Percentiles rank a stretch among this genome's conserved stretches.
These are phyloP conservation scores for Sebastes dallii DNA, from an alignment of 2,797 vertebrate genomes.

Conservation along the genomic window DNA sequence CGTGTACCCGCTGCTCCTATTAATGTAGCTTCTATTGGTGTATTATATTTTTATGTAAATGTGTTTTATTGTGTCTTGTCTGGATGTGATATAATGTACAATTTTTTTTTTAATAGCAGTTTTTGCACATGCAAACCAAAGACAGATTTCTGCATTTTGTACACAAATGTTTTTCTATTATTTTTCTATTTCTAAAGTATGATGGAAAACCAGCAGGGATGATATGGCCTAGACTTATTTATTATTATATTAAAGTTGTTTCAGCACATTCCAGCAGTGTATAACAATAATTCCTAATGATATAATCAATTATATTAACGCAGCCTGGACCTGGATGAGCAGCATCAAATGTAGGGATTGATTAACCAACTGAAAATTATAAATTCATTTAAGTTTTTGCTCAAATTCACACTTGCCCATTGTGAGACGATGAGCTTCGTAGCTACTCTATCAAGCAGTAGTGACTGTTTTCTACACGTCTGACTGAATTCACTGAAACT, in stretches of 20 bases:
- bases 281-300: not conserved
- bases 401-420: not conserved
- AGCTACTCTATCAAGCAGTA: not conserved
- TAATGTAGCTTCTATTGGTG: too few species aligned
- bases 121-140: too few species aligned
- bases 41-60: too few species aligned
- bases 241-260: not conserved
- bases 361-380: not conserved
- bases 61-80: too few species aligned
- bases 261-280: not conserved
- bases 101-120: too few species aligned
- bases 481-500: not conserved
- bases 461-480: not conserved
- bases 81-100: not conserved
- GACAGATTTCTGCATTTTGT: too few species aligned
- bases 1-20: too few species aligned
- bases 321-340: not conserved
- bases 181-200: too few species aligned
- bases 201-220: not conserved
- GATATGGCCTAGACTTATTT: not conserved
- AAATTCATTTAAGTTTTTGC: not conserved
- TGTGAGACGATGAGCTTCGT: not conserved
- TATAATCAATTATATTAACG: not conserved
- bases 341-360: not conserved
- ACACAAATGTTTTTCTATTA: too few species aligned